These are phyloP conservation scores for Ectemnius lituratus DNA, from an alignment of 2,888 invertebrate species.

Conservation along the genomic window DNA sequence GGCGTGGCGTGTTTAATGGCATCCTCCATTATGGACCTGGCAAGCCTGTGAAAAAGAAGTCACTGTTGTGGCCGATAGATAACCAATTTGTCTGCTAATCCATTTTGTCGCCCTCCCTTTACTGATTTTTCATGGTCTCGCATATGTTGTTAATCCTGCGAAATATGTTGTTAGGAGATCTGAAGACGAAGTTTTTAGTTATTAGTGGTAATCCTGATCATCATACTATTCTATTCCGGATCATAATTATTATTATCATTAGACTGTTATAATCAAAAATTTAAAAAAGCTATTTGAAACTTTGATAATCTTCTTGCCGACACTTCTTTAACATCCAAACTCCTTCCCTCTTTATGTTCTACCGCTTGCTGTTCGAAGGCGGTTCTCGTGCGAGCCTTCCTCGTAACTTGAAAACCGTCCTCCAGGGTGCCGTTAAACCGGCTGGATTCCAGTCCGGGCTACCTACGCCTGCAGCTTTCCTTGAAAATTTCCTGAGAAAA, in stretches of 20 bases:
- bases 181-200: no score
- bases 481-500: constrained; percentile 38
- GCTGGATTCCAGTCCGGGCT: constrained; percentile 35
- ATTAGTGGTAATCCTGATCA: no score
- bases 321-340: background rate
- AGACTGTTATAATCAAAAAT: no score
- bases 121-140: no score
- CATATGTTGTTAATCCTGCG: no score
- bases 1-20: constrained; percentile 68
- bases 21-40: constrained; percentile 65
- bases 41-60: constrained; percentile 15
- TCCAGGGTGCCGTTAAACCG: constrained; percentile 49
- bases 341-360: constrained; percentile 5
- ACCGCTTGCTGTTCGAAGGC: constrained; percentile 2
- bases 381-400: background rate
- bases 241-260: no score
- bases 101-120: constrained; percentile 1
- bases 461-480: constrained; percentile 31
- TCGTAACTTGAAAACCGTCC: constrained; percentile 32
- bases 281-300: no score
- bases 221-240: no score
- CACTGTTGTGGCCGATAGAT: constrained; percentile 50
- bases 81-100: constrained; percentile 57
- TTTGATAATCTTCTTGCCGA: background rate
- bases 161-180: no score